Conservation (phyloP, 2,888 invertebrate species). For the Fissipunctia ypsillon region DNA sequence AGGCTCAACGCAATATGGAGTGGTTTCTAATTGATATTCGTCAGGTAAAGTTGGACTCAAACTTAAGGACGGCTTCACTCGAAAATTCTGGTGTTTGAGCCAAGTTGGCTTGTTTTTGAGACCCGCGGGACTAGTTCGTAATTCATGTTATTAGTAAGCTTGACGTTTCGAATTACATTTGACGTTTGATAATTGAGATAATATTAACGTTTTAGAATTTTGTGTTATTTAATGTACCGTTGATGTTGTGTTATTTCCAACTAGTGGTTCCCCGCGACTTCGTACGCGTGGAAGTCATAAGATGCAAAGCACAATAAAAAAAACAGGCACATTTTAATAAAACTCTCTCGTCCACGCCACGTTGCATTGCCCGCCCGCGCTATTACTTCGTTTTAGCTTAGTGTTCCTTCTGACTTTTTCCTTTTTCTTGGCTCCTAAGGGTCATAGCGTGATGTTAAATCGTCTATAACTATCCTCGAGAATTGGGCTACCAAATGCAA, state of each 20-base stretch:
- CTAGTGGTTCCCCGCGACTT: conserved; percentile 5
- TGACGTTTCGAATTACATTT: conserved; percentile 57
- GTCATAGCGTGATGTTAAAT: no score
- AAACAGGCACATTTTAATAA: no score
- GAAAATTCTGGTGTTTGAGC: conserved; percentile 40
- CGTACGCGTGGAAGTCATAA: no score
- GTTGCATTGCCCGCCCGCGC: no score
- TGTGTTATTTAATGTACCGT: background rate
- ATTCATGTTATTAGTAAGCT: conserved; percentile 49
- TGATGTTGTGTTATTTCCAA: background rate
- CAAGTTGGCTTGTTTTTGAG: conserved; percentile 59
- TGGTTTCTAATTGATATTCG: conserved; percentile 64
- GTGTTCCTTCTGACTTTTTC: no score
- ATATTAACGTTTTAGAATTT: conserved; percentile 41
- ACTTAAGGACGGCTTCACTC: conserved; percentile 27
- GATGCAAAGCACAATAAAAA: no score
- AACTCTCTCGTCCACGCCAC: no score
- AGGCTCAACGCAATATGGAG: conserved; percentile 41
- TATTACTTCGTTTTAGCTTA: no score
- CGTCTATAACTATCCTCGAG: no score
- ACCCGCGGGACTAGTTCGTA: conserved; percentile 59
- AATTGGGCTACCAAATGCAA: no score
- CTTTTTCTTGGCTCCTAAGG: no score
- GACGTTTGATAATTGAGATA: conserved; percentile 64
- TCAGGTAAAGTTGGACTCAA: conserved; percentile 60